Evolutionary conservation across 1,140 invertebrate species (phyloP), one percentile per base, ranked within the genome.

Genomic region (Anastatus disparis): DNA sequence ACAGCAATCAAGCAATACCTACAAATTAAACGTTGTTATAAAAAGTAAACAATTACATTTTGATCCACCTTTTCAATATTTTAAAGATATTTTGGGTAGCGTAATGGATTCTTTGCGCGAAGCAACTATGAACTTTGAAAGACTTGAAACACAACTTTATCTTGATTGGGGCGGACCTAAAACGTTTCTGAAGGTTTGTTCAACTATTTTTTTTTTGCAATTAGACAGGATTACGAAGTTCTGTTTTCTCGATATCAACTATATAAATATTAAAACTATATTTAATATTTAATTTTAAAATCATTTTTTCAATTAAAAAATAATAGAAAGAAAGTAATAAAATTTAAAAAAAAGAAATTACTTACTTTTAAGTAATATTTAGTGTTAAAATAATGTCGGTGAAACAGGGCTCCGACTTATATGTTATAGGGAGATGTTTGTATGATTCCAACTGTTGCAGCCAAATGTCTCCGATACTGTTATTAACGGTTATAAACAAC

Each of bases 1-100:
- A 17, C 48, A 70, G 68, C 35, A 70, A 53, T 44, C 48, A 17
- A 52, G 61, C 10, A 64, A 70, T 12, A 64, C 46, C 4, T 95
- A 95, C 79, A 88, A 91, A 56, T 86, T 96, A 48, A 89, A 90
- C 68, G 82, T 96, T 40, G 86, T 91, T 13, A 87, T 94, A 29
- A 88, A 90, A 78, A 89, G 90, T 10, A 90, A 91, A 29, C 85
- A 89, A 2, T 90, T 96, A 52, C 86, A 87, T 58, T 95, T 95
- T 83, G 92, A 93, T 73, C 95, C 95, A 2, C 86, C 89, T 1
- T 95, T 95, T 74, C 89, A 89, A 46, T 90, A 92, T 77, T 93
- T 96, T 75, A 88, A 90, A 76, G 87, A 91, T 61, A 88, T 90
- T 64, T 82, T 96, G 9, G 85, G 93, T 42, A 88, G 89, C 35